Evolutionary conservation across 2,113 vertebrate genomes (phyloP).

Genomic region (Meleagris gallopavo): DNA sequence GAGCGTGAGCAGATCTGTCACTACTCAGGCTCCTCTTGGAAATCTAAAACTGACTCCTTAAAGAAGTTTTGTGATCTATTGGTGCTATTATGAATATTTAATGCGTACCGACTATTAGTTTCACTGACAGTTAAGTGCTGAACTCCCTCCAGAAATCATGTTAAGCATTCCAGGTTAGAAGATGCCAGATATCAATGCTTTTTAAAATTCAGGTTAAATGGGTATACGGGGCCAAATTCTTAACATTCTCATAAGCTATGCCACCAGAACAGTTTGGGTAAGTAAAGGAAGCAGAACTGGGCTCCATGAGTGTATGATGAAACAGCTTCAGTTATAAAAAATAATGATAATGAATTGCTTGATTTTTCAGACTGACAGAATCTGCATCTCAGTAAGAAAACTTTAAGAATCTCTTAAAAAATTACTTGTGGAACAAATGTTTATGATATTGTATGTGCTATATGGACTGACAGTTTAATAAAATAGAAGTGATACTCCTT

Average conservation of each 20-base stretch:
- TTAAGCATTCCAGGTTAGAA: not conserved
- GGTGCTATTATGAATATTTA: not conserved
- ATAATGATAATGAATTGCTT: not conserved
- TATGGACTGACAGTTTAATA: not conserved
- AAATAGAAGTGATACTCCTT: not conserved
- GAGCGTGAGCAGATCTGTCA: not conserved
- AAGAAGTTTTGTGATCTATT: not conserved
- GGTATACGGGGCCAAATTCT: not conserved
- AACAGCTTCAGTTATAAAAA: not conserved
- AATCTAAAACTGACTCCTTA: not conserved
- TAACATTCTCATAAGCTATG: not conserved
- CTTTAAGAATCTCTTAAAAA: not conserved
- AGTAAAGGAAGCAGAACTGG: not conserved
- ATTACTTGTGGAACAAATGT: not conserved
- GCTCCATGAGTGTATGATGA: not conserved
- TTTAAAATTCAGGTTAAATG: not conserved
- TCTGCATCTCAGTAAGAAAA: not conserved
- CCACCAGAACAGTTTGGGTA: not conserved
- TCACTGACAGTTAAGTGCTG: not conserved
- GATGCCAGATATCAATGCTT: not conserved
- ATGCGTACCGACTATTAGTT: not conserved
- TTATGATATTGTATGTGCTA: not conserved
- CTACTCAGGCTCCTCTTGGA: not conserved
- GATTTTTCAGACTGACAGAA: not conserved
- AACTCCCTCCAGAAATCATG: not conserved